Percentiles rank a stretch among this genome's conserved stretches.
These are phyloP conservation scores for Melanotaenia nigrans DNA, from an alignment of 2,797 vertebrate species.

Conservation along the genomic window DNA sequence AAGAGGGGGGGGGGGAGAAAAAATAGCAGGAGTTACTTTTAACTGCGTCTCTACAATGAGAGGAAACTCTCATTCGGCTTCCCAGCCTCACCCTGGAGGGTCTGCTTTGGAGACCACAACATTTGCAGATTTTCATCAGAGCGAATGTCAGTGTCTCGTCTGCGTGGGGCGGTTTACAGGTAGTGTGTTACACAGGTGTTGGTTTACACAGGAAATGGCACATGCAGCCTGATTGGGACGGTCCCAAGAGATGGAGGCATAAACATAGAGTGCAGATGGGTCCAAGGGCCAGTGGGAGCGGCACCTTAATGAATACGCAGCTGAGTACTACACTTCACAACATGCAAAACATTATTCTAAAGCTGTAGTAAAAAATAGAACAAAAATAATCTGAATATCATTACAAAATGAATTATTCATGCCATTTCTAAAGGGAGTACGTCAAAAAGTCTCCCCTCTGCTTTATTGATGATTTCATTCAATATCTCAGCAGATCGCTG, in stretches of 20 bases:
- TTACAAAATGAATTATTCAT: slow-evolving; percentile 81
- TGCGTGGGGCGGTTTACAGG: slow-evolving; percentile 80
- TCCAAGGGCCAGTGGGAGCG: slow-evolving; percentile 83
- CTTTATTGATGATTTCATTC: slow-evolving; percentile 78
- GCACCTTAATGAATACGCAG: slow-evolving; percentile 85
- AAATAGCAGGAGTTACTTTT: slow-evolving; percentile 64
- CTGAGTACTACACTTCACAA: slow-evolving; percentile 83
- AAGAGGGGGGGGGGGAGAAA: neutral
- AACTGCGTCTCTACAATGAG: slow-evolving; percentile 50
- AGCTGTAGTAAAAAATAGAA: slow-evolving; percentile 72
- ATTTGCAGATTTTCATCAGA: slow-evolving; percentile 77
- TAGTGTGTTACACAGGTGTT: slow-evolving; percentile 84
- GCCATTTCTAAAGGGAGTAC: slow-evolving; percentile 72
- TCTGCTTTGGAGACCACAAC: slow-evolving; percentile 73
- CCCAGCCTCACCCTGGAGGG: slow-evolving; percentile 68
- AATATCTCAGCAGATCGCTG: slow-evolving; percentile 70
- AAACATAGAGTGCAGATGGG: slow-evolving; percentile 84
- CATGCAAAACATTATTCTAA: slow-evolving; percentile 83
- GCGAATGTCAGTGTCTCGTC: slow-evolving; percentile 74
- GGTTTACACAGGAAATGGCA: slow-evolving; percentile 84
- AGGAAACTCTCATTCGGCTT: slow-evolving; percentile 60
- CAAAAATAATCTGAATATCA: slow-evolving; percentile 81
- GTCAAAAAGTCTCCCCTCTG: slow-evolving; percentile 70
- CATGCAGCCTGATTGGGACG: slow-evolving; percentile 81
- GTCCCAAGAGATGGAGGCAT: slow-evolving; percentile 75